A percentile compares a stretch with the other conserved stretches of the same genome.
Conservation (phyloP, 2,797 vertebrate genomes). For the Chaetodon trifasciatus region DNA sequence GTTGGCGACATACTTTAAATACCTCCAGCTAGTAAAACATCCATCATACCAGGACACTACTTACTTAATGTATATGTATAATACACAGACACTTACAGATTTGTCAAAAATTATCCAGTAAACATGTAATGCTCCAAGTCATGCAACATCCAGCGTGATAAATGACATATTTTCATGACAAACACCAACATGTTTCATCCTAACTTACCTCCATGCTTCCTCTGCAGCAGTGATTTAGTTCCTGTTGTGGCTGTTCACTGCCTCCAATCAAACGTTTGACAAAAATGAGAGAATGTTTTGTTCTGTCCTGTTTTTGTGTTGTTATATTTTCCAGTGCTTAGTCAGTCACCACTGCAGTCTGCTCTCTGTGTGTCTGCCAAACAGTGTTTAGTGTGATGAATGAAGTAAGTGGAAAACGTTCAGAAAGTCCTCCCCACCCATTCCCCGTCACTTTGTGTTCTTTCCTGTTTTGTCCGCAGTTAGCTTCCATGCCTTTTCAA, state of each 20-base stretch:
- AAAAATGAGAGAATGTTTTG: constrained; percentile 27
- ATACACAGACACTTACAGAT: neutral
- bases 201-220: constrained; percentile 81
- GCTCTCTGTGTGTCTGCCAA: constrained; percentile 43
- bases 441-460: constrained; percentile 69
- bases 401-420: constrained; percentile 78
- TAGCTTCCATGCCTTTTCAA: constrained; percentile 45
- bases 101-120: neutral
- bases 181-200: constrained; percentile 16
- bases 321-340: constrained; percentile 61
- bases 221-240: constrained; percentile 26
- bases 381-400: constrained; percentile 67
- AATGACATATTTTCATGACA: neutral
- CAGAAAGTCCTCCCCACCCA: constrained; percentile 73
- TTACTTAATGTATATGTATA: too few relatives aligned
- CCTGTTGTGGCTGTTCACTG: constrained; percentile 7
- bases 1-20: constrained; percentile 39
- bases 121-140: neutral
- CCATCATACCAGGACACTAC: neutral
- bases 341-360: constrained; percentile 29
- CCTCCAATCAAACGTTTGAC: constrained; percentile 5
- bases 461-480: constrained; percentile 77
- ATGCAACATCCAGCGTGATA: neutral
- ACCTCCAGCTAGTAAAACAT: constrained; percentile 16
- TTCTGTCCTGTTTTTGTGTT: constrained; percentile 45